Evolutionary conservation across 1,140 invertebrate species (phyloP), one percentile per base, ranked within the genome.

Genomic region (Cardiocondyla obscurior): DNA sequence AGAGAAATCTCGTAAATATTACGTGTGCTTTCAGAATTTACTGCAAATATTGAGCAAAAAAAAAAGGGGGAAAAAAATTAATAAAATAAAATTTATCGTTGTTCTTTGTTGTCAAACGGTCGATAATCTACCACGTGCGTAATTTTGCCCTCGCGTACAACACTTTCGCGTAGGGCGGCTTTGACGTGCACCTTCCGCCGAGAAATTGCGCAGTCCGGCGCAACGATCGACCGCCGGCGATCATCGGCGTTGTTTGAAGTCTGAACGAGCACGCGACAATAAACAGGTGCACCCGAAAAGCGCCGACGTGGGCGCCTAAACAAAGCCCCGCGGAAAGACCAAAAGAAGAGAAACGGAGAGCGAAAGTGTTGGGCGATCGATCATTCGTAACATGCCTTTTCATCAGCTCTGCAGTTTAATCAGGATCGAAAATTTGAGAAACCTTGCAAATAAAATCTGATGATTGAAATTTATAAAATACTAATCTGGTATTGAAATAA

Each of bases 321-420:
- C 25, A 46, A 22, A 62, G 65, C 33, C 60, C n/a, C 53, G 53
- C 22, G 25, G 49, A 84, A 60, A 62, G 69, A 22, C 19, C 53
- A 25, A n/a, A 25, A 33, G n/a, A 60, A 49, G 10, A 51, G 62
- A 62, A 30, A 49, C 60, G 72, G 83, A 85, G 84, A 85, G 74
- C 65, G 84, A 85, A 81, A 85, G 73, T 55, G 46, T 36, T 7
- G 12, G 16, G 1, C 74, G 76, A 86, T 86, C 83, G 76, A 85
- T 86, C 28, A 64, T 42, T 73, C 33, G 42, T 85, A 79, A 79
- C 62, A 44, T 30, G 30, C 30, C 70, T 60, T 70, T 46, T 55
- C 64, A 46, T 81, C 42, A 69, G 39, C 22, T 53, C 12, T 16
- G 58, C 46, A 16, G 10, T 42, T 39, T 28, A 8, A 14, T 22